Evolutionary conservation across 2,888 invertebrate genomes (phyloP), one percentile per base, ranked within the genome.

Genomic region (Ceramica pisi): DNA sequence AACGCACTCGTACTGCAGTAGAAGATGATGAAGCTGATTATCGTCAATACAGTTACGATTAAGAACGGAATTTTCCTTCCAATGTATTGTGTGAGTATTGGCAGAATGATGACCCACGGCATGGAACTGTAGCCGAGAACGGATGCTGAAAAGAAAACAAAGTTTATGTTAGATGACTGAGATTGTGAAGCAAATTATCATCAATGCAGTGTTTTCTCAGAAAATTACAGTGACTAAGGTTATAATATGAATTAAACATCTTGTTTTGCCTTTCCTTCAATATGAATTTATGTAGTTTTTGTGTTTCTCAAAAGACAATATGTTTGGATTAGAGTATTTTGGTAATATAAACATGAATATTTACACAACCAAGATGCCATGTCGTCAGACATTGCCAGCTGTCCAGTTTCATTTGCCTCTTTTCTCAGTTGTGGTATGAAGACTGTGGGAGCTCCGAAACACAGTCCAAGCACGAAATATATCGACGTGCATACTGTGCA

Each of bases 301-400:
- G 4, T 57, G 26, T 73, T 50, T 44, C 35, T 51, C 23, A 65
- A 50, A 9, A 64, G 26, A 65, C 19, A 8, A 56, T 48, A 4
- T 41, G 12, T 48, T 64, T 44, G 31, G 9, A 50, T 35, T 23
- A 16, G n/a, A 44, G n/a, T 60, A 51, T 38, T 16, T 7, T 16
- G 12, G 59, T 9, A 59, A 76, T 53, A 46, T 62, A 75, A 69
- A 64, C 23, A 62, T 59, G 10, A 77, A 65, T 67, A 67, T 77
- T 90, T 87, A 92, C 92, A 87, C 67, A 92, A 70, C 92, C 92
- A 92, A 26, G 91, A 92, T 46, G 86, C 89, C 89, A 91, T 90
- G 10, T 90, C 85, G 8, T 87, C 87, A 60, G 87, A 38, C 57
- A 56, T 38, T n/a, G n/a, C 86, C 50, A 90, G 75, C 0, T 82